phyloP scores from a whole-genome alignment of 2,797 vertebrate species.

The Ambastaia sidthimunki region DNA sequence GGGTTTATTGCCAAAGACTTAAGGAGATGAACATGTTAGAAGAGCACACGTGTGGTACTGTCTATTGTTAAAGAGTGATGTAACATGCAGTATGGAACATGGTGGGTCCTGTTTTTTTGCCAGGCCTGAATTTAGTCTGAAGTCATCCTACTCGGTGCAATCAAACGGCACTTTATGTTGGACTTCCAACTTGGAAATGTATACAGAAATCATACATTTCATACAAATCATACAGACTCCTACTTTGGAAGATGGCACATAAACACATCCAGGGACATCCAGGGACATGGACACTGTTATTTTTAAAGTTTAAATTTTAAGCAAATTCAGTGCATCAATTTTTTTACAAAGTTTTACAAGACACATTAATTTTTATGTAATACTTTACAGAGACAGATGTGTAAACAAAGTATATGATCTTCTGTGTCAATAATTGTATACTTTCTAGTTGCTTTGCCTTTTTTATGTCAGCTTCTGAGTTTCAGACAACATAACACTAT shows the following conservation, averaged over 20 bases:
- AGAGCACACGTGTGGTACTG: neutral
- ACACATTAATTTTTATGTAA: neutral
- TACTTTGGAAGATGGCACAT: too few relatives aligned
- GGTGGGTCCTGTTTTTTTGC: neutral
- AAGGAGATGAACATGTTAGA: conserved; percentile 8
- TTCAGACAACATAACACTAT: neutral
- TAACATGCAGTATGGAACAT: neutral
- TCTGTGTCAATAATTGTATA: neutral
- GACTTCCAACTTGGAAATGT: neutral
- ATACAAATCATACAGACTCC: too few relatives aligned
- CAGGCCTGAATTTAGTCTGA: too few relatives aligned
- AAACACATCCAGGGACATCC: too few relatives aligned
- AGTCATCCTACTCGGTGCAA: too few relatives aligned
- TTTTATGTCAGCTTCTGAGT: neutral
- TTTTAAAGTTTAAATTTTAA: neutral
- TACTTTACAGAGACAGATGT: neutral
- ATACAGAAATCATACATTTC: too few relatives aligned
- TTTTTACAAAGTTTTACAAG: neutral
- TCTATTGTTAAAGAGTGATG: conserved; percentile 4
- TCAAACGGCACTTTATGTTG: neutral
- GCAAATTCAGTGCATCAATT: neutral
- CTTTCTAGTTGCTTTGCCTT: neutral
- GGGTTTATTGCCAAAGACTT: conserved; percentile 22
- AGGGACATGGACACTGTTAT: too few relatives aligned
- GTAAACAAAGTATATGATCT: neutral